These are phyloP conservation scores for Battus philenor DNA, from an alignment of 1,140 invertebrate genomes.

Conservation along the genomic window DNA sequence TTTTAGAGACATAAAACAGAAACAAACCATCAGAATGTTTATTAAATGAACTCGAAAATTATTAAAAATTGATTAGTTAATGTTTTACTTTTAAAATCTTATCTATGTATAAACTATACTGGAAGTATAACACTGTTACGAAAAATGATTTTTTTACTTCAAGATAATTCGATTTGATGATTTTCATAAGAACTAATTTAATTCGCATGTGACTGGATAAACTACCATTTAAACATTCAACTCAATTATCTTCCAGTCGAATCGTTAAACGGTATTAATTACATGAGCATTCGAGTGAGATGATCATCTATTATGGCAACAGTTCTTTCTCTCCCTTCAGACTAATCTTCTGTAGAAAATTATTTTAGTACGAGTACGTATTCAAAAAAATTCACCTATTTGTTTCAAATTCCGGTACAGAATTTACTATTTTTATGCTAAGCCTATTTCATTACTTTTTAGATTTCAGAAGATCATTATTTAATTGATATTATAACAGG, in stretches of 20 bases:
- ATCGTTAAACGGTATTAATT: conserved; percentile 41
- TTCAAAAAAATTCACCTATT: not conserved
- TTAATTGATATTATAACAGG: too few relatives aligned
- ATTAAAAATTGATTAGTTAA: too few relatives aligned
- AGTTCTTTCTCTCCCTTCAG: conserved; percentile 10
- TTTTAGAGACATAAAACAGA: too few relatives aligned
- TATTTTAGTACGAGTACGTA: not conserved
- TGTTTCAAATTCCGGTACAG: not conserved
- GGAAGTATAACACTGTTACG: too few relatives aligned
- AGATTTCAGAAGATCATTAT: too few relatives aligned
- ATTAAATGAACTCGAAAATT: too few relatives aligned
- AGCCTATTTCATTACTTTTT: not conserved
- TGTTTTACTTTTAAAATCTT: too few relatives aligned
- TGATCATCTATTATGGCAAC: conserved; percentile 41
- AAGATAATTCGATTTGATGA: too few relatives aligned
- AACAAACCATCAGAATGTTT: too few relatives aligned
- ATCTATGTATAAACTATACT: too few relatives aligned
- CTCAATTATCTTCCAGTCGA: conserved; percentile 27
- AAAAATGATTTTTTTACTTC: too few relatives aligned
- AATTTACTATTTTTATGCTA: not conserved
- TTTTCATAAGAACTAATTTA: too few relatives aligned
- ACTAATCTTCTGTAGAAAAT: not conserved
- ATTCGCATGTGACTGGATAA: not conserved
- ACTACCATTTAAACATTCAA: not conserved
- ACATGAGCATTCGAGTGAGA: conserved; percentile 29